phyloP scores from a whole-genome alignment of 2,113 vertebrate genomes.

The Pagrus major region DNA sequence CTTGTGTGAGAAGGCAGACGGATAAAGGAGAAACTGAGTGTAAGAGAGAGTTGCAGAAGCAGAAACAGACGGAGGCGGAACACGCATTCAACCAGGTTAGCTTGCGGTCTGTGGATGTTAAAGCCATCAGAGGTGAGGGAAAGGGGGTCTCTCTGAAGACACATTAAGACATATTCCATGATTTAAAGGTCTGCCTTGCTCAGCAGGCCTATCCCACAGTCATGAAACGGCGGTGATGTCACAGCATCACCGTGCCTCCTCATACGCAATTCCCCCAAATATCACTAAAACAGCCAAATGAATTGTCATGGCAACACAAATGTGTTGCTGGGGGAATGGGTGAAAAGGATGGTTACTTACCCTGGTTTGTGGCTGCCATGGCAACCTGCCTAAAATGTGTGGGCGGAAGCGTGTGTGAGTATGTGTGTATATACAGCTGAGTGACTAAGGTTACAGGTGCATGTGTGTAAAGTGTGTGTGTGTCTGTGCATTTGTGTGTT shows the following conservation, averaged over 20 bases:
- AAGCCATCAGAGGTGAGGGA: constrained; percentile 76
- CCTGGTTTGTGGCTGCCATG: constrained; percentile 8
- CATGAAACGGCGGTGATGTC: constrained; percentile 79
- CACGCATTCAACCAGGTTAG: constrained; percentile 51
- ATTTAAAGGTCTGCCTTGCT: constrained; percentile 73
- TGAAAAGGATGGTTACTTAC: constrained; percentile 27
- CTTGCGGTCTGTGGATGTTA: constrained; percentile 74
- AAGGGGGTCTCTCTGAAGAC: constrained; percentile 71
- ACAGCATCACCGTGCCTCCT: constrained; percentile 52
- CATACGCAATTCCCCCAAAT: constrained; percentile 48
- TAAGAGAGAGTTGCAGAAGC: constrained; percentile 17
- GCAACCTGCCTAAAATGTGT: constrained; percentile 44
- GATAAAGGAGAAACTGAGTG: background rate
- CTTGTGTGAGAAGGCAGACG: background rate
- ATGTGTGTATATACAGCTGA: constrained; percentile 19
- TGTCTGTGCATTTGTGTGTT: constrained; percentile 5
- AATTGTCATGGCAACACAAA: constrained; percentile 64
- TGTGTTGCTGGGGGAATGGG: constrained; percentile 29
- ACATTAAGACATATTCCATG: constrained; percentile 76
- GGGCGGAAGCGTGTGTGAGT: constrained; percentile 1
- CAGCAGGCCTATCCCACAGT: constrained; percentile 73
- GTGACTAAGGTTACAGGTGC: constrained; percentile 53
- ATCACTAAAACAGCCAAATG: constrained; percentile 65
- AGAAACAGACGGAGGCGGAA: constrained; percentile 15
- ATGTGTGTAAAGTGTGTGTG: constrained; percentile 2